phyloP scores from a whole-genome alignment of 1,140 invertebrate genomes.

The Lasioglossum albipes region DNA sequence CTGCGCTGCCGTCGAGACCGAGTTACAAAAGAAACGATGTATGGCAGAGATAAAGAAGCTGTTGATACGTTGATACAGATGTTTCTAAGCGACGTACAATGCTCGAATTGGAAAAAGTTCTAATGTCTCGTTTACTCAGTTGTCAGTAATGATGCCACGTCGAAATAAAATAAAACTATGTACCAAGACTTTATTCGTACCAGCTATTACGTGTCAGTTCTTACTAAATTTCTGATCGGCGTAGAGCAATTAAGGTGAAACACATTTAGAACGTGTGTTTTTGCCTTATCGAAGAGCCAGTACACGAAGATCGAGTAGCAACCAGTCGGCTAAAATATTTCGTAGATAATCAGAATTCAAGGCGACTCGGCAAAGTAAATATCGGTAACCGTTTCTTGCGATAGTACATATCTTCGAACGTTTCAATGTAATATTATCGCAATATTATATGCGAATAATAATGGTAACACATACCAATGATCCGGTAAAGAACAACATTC shows the following conservation, averaged over 20 bases:
- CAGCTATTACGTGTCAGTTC: conserved; percentile 41
- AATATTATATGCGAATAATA: not conserved
- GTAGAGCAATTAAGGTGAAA: not conserved
- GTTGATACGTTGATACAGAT: conserved; percentile 68
- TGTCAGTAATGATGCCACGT: conserved; percentile 50
- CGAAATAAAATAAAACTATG: conserved; percentile 46
- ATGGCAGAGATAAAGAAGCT: conserved; percentile 46
- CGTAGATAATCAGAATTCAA: conserved; percentile 24
- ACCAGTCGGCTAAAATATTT: not conserved
- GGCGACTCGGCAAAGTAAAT: conserved; percentile 5
- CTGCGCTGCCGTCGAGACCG: conserved; percentile 7
- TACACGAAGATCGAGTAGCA: conserved; percentile 42
- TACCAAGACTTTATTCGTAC: conserved; percentile 9
- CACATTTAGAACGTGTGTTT: conserved; percentile 13
- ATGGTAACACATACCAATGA: not conserved
- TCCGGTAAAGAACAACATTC: conserved; percentile 13
- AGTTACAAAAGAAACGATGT: conserved; percentile 30
- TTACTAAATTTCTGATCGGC: conserved; percentile 35
- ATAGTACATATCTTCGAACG: not conserved
- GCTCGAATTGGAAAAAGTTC: conserved; percentile 37
- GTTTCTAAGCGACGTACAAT: conserved; percentile 43
- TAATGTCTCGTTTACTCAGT: conserved; percentile 53
- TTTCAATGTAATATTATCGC: not conserved
- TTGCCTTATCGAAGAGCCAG: conserved; percentile 19
- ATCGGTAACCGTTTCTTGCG: not conserved